Evolutionary conservation across 2,113 vertebrate genomes (phyloP).

Genomic region (Lepus timidus): DNA sequence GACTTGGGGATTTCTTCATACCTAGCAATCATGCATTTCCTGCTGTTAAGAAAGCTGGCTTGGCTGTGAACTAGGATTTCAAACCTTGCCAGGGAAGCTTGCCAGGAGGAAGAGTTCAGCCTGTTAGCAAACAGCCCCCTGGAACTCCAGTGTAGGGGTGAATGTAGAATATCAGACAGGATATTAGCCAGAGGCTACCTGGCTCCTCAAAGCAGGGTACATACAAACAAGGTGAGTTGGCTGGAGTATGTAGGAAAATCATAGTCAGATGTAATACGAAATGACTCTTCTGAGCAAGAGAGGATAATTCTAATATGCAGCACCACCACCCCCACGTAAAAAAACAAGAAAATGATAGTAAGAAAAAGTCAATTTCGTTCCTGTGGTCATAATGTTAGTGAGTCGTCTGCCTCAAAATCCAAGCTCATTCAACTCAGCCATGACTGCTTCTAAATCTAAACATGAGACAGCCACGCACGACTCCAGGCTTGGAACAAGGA

Average conservation of each 20-base stretch:
- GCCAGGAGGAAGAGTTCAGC: not conserved
- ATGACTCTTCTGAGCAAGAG: not conserved
- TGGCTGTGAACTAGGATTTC: not conserved
- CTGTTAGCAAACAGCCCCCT: fast-evolving
- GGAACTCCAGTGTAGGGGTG: not conserved
- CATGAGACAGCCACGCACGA: not conserved
- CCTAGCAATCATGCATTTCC: too few relatives aligned
- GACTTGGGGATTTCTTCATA: not conserved
- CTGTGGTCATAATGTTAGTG: not conserved
- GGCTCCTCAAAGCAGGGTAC: not conserved
- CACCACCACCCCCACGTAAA: fast-evolving
- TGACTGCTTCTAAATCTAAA: not conserved
- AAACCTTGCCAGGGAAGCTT: not conserved
- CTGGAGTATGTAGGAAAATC: not conserved
- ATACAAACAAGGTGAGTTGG: not conserved
- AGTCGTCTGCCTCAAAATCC: not conserved
- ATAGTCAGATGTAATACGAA: not conserved
- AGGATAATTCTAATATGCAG: not conserved
- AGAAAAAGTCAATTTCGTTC: not conserved
- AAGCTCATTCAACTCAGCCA: not conserved
- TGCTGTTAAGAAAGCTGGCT: not conserved
- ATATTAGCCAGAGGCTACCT: not conserved
- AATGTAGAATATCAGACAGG: not conserved
- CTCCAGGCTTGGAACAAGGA: not conserved
- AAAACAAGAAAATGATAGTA: not conserved